phyloP scores from a whole-genome alignment of 2,797 vertebrate genomes.

The Amniataba percoides region DNA sequence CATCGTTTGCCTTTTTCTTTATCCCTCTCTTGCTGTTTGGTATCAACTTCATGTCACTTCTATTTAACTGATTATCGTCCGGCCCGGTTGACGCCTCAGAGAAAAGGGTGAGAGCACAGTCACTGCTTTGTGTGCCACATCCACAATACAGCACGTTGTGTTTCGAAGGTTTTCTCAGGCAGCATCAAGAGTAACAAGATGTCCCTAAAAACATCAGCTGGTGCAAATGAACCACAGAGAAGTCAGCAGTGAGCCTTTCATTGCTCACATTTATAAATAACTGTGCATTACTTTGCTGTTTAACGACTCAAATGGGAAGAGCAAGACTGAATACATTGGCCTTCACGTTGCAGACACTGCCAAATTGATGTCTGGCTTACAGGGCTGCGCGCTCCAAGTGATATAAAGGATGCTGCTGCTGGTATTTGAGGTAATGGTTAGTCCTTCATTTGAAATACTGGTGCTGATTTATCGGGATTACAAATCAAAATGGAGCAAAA shows the following conservation, averaged over 20 bases:
- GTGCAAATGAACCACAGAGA: neutral
- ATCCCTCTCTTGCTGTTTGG: neutral
- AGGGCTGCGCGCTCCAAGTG: neutral
- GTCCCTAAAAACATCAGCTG: neutral
- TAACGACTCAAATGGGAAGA: neutral
- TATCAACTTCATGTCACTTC: neutral
- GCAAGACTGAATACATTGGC: neutral
- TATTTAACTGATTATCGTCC: neutral
- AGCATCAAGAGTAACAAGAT: neutral
- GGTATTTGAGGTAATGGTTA: neutral
- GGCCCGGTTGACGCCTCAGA: neutral
- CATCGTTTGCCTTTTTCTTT: neutral
- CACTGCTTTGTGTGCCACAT: neutral
- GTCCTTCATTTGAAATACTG: neutral
- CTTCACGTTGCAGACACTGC: neutral
- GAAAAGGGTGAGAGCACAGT: neutral
- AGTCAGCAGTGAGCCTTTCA: neutral
- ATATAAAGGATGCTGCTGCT: neutral
- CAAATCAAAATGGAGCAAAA: neutral
- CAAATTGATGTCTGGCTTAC: neutral
- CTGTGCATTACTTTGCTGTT: neutral
- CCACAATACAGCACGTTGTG: neutral
- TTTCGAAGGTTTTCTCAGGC: neutral
- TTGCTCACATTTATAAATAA: neutral
- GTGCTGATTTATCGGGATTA: neutral